Evolutionary conservation across 2,888 invertebrate species (phyloP).

Genomic region (Megalurothrips usitatus): DNA sequence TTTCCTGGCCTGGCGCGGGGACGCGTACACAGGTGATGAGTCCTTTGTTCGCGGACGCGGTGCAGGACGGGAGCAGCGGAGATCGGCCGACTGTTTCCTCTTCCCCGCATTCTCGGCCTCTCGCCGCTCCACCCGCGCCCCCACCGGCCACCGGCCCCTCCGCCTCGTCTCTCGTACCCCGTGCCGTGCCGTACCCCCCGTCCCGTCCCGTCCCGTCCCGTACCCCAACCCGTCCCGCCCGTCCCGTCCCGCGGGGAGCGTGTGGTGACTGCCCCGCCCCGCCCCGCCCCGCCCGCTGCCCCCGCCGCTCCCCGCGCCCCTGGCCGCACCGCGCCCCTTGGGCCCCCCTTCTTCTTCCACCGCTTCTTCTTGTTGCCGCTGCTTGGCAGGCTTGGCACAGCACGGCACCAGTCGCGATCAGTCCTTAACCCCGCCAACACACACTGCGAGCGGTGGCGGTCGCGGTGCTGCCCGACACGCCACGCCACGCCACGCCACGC

Average conservation of each 20-base stretch:
- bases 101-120: too few species aligned
- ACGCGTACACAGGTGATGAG: too few species aligned
- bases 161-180: too few species aligned
- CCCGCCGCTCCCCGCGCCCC: background rate
- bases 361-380: background rate
- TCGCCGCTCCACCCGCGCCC: too few species aligned
- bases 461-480: background rate
- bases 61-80: too few species aligned
- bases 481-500: background rate
- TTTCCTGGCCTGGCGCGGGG: too few species aligned
- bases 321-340: background rate
- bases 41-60: too few species aligned
- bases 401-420: slow-evolving; percentile 6
- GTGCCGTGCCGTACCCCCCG: background rate
- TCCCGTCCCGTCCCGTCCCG: background rate
- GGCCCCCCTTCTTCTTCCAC: background rate
- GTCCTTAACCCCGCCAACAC: slow-evolving; percentile 24
- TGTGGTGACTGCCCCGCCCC: background rate
- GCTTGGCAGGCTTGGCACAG: background rate
- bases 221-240: slow-evolving; percentile 9
- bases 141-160: too few species aligned
- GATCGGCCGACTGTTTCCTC: too few species aligned
- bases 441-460: background rate
- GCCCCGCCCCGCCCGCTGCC: background rate
- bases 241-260: background rate